Conservation (phyloP, 2,113 vertebrate genomes). For the Dolichallabes microphthalmus region DNA sequence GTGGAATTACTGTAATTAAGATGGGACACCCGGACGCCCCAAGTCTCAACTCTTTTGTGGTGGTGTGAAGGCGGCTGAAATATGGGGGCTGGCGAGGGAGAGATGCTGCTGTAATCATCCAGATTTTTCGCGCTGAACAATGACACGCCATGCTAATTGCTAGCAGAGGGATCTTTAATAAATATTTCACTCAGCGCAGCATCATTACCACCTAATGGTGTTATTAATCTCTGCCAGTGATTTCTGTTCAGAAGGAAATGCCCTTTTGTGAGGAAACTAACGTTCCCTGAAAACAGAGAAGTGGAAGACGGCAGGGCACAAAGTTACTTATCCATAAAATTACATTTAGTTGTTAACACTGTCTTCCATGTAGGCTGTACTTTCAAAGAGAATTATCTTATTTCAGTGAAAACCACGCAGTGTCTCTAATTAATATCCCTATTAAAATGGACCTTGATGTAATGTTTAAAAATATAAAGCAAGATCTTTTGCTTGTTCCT, state of each 20-base stretch:
- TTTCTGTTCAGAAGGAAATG: conserved; percentile 70
- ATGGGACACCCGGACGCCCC: conserved; percentile 66
- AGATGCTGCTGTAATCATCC: conserved; percentile 70
- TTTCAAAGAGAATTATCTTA: conserved; percentile 50
- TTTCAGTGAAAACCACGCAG: conserved; percentile 41
- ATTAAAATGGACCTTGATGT: conserved; percentile 34
- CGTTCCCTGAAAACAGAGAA: conserved; percentile 49
- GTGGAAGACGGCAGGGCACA: conserved; percentile 38
- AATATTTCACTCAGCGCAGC: conserved; percentile 78
- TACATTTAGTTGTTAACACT: conserved; percentile 53
- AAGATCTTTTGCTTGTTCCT: not conserved
- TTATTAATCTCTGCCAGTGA: conserved; percentile 79
- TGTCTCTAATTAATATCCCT: conserved; percentile 46
- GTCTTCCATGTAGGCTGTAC: conserved; percentile 53
- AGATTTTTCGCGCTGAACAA: conserved; percentile 76
- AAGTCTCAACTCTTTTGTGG: conserved; percentile 67
- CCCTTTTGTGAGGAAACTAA: conserved; percentile 64
- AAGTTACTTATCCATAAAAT: conserved; percentile 59
- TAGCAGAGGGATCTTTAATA: conserved; percentile 84
- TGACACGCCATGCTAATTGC: conserved; percentile 80
- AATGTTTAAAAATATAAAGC: conserved; percentile 14
- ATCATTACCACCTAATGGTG: conserved; percentile 79
- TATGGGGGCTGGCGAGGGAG: conserved; percentile 35
- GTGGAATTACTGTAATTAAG: conserved; percentile 68
- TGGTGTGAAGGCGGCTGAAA: conserved; percentile 55